Evolutionary conservation across 1,140 invertebrate species (phyloP), one percentile per base, ranked within the genome.

Genomic region (Zaprionus inermis): DNA sequence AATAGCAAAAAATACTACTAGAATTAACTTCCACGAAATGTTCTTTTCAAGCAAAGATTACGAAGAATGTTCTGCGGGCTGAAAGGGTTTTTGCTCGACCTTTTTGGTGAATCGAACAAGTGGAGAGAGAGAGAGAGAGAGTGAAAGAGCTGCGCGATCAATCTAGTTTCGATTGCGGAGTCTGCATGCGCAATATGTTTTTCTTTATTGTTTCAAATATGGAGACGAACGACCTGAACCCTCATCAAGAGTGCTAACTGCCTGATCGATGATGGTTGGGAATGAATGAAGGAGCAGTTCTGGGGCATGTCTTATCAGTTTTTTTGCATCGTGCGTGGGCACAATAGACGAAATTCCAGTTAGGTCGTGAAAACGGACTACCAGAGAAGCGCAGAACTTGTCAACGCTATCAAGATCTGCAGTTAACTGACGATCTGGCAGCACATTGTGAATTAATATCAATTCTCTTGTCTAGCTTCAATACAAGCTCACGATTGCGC

Each of bases 1-100:
- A 86, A 86, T 79, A 76, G 82, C 82, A 49, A 88, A 56, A 67
- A 56, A 82, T 44, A 69, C 55, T 70, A 34, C 30, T n/a, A 58
- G 73, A 82, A 88, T 78, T 88, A 88, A 79, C 83, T 86, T 86
- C 83, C 69, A 78, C 72, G 83, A 86, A 88, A 61, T 72, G 61
- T 63, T 74, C 72, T 74, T 70, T 74, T 74, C 72, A 73, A 73
- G 28, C 36, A 16, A 11, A 46, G 49, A 51, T 60, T 24, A 14
- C 28, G 66, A 75, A 68, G 34, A 63, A 64, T 41, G 41, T 32
- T 20, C 11, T 61, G n/a, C 46, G 67, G 49, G 57, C 51, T 52
- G 18, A 18, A 86, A 79, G 78, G 66, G 66, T 73, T 86, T 79
- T 74, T 44, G 57, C 58, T 68, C 41, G 58, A 38, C 38, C 38